These are phyloP conservation scores for Suillia variegata DNA, from an alignment of 2,888 invertebrate genomes.

Conservation along the genomic window DNA sequence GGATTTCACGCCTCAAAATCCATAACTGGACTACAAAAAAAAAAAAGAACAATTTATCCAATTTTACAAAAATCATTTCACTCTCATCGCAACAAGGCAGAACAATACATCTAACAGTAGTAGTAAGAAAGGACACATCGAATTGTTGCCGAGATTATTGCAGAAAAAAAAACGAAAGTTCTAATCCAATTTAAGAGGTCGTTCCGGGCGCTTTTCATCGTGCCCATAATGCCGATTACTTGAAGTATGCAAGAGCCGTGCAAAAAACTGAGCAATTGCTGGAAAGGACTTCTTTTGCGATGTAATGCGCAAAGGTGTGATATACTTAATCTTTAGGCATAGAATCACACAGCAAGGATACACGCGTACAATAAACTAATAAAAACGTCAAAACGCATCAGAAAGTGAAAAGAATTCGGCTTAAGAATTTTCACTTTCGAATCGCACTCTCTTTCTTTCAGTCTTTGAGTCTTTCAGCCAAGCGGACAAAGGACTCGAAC, in stretches of 20 bases:
- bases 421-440: conserved; percentile 40
- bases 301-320: conserved; percentile 40
- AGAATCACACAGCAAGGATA: conserved; percentile 34
- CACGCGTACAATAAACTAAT: conserved; percentile 52
- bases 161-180: conserved; percentile 39
- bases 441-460: conserved; percentile 21
- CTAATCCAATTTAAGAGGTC: conserved; percentile 52
- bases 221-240: conserved; percentile 19
- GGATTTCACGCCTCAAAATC: conserved; percentile 5
- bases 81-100: neutral
- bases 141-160: neutral
- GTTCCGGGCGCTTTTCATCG: conserved; percentile 35
- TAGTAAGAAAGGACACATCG: neutral
- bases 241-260: conserved; percentile 9
- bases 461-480: conserved; percentile 22
- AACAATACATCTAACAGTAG: neutral
- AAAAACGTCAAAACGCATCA: conserved; percentile 53
- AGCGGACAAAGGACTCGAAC: neutral
- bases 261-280: conserved; percentile 14
- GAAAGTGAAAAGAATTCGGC: conserved; percentile 27
- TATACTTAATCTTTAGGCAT: conserved; percentile 38
- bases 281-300: conserved; percentile 18
- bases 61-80: neutral
- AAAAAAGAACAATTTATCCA: neutral
- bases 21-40: neutral